phyloP scores from a whole-genome alignment of 2,113 vertebrate species.

The Seriola quinqueradiata region DNA sequence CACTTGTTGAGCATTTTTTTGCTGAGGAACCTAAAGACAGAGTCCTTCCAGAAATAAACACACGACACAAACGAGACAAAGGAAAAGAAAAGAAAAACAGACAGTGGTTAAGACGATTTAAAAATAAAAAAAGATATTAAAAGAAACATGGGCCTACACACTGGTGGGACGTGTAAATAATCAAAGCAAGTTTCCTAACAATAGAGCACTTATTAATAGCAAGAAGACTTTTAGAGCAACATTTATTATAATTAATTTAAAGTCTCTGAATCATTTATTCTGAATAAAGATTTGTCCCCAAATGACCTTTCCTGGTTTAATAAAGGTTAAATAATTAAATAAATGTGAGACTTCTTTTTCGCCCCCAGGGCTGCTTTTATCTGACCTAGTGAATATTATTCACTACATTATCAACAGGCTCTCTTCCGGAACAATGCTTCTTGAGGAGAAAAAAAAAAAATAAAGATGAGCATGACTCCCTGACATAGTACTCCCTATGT shows the following conservation, averaged over 20 bases:
- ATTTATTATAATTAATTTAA: background rate
- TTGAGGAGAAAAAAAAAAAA: background rate
- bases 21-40: no score
- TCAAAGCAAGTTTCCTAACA: background rate
- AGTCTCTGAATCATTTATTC: slow-evolving; percentile 13
- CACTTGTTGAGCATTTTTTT: no score
- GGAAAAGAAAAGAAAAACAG: no score
- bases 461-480: slow-evolving; percentile 11
- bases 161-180: background rate
- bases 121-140: background rate
- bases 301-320: slow-evolving; percentile 25
- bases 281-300: slow-evolving; percentile 24
- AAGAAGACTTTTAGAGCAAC: background rate
- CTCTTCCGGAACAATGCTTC: slow-evolving; percentile 46
- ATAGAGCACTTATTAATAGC: background rate
- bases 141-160: background rate
- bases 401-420: slow-evolving; percentile 36
- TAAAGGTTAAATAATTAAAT: slow-evolving; percentile 53
- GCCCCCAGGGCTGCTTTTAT: slow-evolving; percentile 37
- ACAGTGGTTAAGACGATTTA: background rate
- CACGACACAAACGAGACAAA: background rate
- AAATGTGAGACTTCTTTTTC: slow-evolving; percentile 6
- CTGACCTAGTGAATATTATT: slow-evolving; percentile 57
- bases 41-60: slow-evolving; percentile 6
- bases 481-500: background rate